Base-by-base conservation (phyloP, 1,140 invertebrate species). In the Streblospio benedicti region DNA sequence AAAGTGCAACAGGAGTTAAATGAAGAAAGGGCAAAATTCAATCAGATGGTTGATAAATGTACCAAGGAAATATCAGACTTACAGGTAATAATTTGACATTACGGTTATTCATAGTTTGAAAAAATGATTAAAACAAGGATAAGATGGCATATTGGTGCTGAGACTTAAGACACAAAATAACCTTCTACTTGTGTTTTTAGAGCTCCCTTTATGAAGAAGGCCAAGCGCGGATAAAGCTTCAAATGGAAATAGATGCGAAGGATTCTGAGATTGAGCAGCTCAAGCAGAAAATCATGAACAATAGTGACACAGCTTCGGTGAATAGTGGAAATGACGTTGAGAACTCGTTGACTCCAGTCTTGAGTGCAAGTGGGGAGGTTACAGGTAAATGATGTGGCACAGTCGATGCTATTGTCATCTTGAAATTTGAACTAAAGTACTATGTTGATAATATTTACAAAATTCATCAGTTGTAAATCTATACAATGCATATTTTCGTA, bases 211-310 rank as follows among this genome's bases (percentile, higher is more conserved):
- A 81, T 60, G 85, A 86, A 66, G 86, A 89, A 70, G 84, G 81
- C 64, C 82, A 87, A 71, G 76, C 82, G 0, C 85, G 86, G 67
- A 75, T 89, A 50, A 85, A 86, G 49, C 80, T 96, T 49, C 88
- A 93, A 75, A 96, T 97, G 92, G 93, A 97, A 79, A 80, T 92
- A 27, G 93, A 96, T 75, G 90, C 90, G 63, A 97, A 97, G 76
- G 93, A 96, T 73, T 91, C 87, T 1, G 93, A 97, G 78, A 93
- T 96, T 61, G 93, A 97, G 79, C 87, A 91, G 65, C 77, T 97
- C 16, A 86, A 89, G 73, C 85, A 87, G 73, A 77, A 78, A 57
- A 81, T 93, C 4, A 59, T 72, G 33, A 31, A 53, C 23, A 88
- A 86, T 57, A 88, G 87, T 68, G 92, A 96, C 77, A 92, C 90